Evolutionary conservation across 2,113 vertebrate genomes (phyloP), one percentile per base, ranked within the genome.

Genomic region (Tetrao urogallus): DNA sequence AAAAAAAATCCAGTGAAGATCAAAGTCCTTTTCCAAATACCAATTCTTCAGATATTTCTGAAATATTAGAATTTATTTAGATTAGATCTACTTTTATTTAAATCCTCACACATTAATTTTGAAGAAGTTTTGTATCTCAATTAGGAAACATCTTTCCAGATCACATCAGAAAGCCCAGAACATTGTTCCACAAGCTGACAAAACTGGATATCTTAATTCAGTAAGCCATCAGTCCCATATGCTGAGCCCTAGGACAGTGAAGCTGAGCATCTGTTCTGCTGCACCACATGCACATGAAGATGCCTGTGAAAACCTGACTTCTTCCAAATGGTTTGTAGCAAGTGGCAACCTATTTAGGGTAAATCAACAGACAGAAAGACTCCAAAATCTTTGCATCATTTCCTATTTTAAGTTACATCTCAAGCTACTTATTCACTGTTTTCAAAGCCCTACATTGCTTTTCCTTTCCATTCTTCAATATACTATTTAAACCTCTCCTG

Each of bases 191-290:
- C 3, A 21, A 79, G 19, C 40, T 91, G 63, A 61, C 7, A 6
- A 54, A 54, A 45, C 27, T 70, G 40, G 48, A 60, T 87, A 63
- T 65, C 40, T 79, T 32, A 69, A 91, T 73, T 85, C 58, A 89
- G 21, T n/a, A 77, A 89, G 64, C 40, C 7, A 6, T 20, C 21
- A 85, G 30, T 69, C 45, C 43, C 78, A 85, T 84, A 87, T 85
- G 85, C 67, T 76, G 64, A 77, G 82, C 78, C 71, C 73, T 64
- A 88, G 85, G 72, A 95, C 85, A 92, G 54, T 85, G 79, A 89
- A 92, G 58, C 0, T 73, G 45, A 95, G 30, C 75, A 94, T 85
- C 66, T 91, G 84, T 78, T 95, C 77, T 78, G 11, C 19, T 30
- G 13, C 30, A 70, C 50, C 72, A 88, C 72, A 70, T 32, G 40